Evolutionary conservation across 2,888 invertebrate species (phyloP), one percentile per base, ranked within the genome.

Genomic region (Emmelina monodactyla): DNA sequence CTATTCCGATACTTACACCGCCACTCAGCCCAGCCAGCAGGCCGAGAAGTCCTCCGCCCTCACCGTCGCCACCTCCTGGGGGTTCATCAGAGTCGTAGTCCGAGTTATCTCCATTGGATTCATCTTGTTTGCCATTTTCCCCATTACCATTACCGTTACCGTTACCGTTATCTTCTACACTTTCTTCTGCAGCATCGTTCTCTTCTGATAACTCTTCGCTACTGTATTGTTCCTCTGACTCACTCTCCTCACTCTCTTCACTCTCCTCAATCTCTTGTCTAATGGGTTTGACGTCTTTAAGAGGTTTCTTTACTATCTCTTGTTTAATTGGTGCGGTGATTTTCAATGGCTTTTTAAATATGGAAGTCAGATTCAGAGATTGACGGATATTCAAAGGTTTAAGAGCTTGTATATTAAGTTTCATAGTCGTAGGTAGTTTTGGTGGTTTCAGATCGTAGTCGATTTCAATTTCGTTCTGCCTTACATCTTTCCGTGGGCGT

Each of bases 41-140:
- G 3, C 81, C 80, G 22, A 81, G 53, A 36, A 81, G 46, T 0
- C 81, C 81, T 7, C 81, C 81, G 9, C 80, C 81, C 35, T 69
- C 60, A 0, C 79, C 81, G 35, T 79, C 80, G 1, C 78, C 76
- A 13, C 56, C 58, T 9, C 49, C 66, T 0, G 68, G 67, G 0
- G 70, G 70, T 41, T 80, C 80, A 39, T 79, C 73, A 22, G 59
- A 65, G 46, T 72, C 68, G 16, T 64, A 61, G 38, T 59, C 61
- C 16, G 60, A 53, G 29, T 50, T 54, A 33, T 45, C 35, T 13
- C 36, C 38, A 14, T 43, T 34, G 16, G 37, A 32, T 13, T 32
- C 31, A 10, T 31, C 33, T 13, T 32, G 28, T 7, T 31, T 35
- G 3, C 38, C 9, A 13, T 19, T 7, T 6, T 4, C n/a, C 11